These are phyloP conservation scores for Tillus elongatus DNA, from an alignment of 2,888 invertebrate genomes.

Conservation along the genomic window DNA sequence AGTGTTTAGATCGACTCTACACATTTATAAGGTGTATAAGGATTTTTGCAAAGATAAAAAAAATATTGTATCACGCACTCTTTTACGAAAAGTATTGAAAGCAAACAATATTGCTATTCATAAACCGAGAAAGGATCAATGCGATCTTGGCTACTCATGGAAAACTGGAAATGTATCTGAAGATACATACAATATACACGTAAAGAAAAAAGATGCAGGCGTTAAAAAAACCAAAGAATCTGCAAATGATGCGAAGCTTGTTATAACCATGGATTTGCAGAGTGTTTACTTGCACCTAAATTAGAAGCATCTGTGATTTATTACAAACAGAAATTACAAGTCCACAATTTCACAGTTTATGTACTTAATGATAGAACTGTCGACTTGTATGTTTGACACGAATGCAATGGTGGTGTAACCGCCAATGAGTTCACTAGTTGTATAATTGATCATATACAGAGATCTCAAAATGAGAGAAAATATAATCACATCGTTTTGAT, in stretches of 20 bases:
- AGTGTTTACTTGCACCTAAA: constrained; percentile 1
- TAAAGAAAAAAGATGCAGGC: constrained; percentile 1
- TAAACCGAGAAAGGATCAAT: no score
- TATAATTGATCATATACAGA: constrained; percentile 1
- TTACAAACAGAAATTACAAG: constrained; percentile 3
- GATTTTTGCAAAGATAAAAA: no score
- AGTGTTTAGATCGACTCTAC: no score
- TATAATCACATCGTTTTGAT: constrained; percentile 1
- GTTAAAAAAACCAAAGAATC: neutral
- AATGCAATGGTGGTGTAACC: constrained; percentile 1
- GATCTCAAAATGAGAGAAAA: constrained; percentile 3
- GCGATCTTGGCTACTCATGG: constrained; percentile 1
- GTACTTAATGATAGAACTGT: constrained; percentile 2
- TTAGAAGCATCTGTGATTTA: constrained; percentile 3
- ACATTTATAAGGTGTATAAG: no score
- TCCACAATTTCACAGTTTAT: constrained; percentile 1
- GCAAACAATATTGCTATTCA: no score
- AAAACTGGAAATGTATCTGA: constrained; percentile 1
- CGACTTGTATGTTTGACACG: constrained; percentile 3
- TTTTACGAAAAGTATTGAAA: no score
- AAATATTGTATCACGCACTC: no score
- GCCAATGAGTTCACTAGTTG: constrained; percentile 1
- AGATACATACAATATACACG: neutral
- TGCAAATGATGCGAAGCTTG: constrained; percentile 1
- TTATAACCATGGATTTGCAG: constrained; percentile 2